phyloP scores from a whole-genome alignment of 2,888 invertebrate species.

The Oeneis ivallda region DNA sequence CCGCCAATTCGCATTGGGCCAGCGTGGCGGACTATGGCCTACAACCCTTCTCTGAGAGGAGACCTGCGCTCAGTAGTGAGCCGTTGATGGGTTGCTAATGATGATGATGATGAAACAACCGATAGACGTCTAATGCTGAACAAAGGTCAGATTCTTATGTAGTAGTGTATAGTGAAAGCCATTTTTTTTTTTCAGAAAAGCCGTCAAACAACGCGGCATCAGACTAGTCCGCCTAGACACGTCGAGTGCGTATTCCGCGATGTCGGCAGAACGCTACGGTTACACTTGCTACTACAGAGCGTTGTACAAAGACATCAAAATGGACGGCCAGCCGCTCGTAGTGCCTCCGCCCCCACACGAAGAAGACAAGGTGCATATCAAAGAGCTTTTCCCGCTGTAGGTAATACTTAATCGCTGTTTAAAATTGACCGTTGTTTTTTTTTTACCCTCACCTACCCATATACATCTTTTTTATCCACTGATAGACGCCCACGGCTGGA shows the following conservation, averaged over 20 bases:
- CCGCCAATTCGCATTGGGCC: too few relatives aligned
- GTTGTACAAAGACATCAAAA: conserved; percentile 84
- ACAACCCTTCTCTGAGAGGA: too few relatives aligned
- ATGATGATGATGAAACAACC: too few relatives aligned
- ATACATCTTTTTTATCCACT: too few relatives aligned
- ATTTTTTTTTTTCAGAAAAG: conserved; percentile 69
- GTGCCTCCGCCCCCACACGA: conserved; percentile 85
- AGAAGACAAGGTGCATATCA: conserved; percentile 81
- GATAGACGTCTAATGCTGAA: too few relatives aligned
- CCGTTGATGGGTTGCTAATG: too few relatives aligned
- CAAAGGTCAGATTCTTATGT: too few relatives aligned
- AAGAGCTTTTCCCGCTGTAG: conserved; percentile 53
- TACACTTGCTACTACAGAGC: conserved; percentile 85
- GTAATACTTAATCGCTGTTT: neutral
- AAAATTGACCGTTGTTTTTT: neutral
- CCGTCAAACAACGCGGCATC: conserved; percentile 76
- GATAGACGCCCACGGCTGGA: too few relatives aligned
- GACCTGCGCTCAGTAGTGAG: too few relatives aligned
- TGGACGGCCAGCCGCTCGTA: conserved; percentile 83
- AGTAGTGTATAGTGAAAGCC: neutral
- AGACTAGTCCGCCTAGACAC: conserved; percentile 86
- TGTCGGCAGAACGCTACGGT: conserved; percentile 86
- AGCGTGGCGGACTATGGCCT: too few relatives aligned
- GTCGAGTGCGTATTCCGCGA: conserved; percentile 88
- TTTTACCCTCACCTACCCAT: neutral